Conservation (phyloP, 64 coral and sea anemone genomes). For the Pocillopora verrucosa region DNA sequence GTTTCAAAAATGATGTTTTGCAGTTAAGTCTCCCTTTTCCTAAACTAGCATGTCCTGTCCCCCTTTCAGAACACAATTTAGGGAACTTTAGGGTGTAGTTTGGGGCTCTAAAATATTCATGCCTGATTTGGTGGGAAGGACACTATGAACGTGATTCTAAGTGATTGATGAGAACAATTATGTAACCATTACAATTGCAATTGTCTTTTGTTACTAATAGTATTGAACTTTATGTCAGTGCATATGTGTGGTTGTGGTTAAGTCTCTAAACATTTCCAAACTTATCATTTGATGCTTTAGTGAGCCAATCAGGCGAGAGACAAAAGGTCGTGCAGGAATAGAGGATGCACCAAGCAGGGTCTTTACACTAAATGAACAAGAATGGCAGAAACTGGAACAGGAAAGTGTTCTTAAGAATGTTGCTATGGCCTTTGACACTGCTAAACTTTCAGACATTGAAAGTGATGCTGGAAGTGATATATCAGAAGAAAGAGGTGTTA, state of each 20-base stretch:
- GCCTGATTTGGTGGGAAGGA: no score
- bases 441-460: slow-evolving; percentile 46
- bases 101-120: no score
- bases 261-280: background rate
- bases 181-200: no score
- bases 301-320: slow-evolving; percentile 59
- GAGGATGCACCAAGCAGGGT: slow-evolving; percentile 84
- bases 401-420: slow-evolving; percentile 91
- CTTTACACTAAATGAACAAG: slow-evolving; percentile 93
- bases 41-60: no score
- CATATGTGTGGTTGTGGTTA: background rate
- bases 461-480: slow-evolving; percentile 61
- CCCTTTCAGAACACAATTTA: no score
- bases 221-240: no score
- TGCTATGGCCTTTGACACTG: slow-evolving; percentile 83
- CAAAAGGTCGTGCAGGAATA: slow-evolving; percentile 72
- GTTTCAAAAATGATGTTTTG: no score
- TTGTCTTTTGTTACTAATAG: no score
- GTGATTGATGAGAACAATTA: no score
- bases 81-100: no score
- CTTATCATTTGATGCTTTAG: background rate
- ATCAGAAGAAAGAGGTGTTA: slow-evolving; percentile 46
- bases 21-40: no score
- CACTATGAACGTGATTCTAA: no score
- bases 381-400: slow-evolving; percentile 98